Conservation (phyloP, 2,113 vertebrate species). For the Syngnathus floridae region DNA sequence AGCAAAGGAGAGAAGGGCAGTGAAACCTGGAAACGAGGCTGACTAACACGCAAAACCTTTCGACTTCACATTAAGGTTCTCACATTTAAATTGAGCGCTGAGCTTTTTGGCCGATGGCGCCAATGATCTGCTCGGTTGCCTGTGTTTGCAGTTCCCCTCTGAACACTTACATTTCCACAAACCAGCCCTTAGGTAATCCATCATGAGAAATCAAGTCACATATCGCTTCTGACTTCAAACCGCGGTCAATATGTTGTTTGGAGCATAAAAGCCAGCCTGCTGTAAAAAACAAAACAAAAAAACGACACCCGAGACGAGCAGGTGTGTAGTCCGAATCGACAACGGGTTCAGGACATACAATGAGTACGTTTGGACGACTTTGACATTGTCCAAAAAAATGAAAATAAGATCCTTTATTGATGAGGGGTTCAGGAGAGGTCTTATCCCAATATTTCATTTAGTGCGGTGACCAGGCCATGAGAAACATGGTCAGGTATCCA, state of each 20-base stretch:
- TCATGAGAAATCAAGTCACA: conserved; percentile 55
- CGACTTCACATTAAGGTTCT: conserved; percentile 34
- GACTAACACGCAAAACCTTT: conserved; percentile 6
- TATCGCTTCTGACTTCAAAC: conserved; percentile 37
- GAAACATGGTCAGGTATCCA: conserved; percentile 58
- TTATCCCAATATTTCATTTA: conserved; percentile 47
- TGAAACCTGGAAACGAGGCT: conserved; percentile 2
- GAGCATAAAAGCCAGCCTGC: conserved; percentile 8
- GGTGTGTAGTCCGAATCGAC: neutral
- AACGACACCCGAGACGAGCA: no score
- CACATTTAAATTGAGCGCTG: conserved; percentile 43
- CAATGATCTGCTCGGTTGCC: conserved; percentile 55
- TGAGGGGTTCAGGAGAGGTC: conserved; percentile 7
- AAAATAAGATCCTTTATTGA: conserved; percentile 12
- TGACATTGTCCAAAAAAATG: conserved; percentile 4
- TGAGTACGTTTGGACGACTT: neutral
- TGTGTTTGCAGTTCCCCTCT: conserved; percentile 36
- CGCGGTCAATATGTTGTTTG: conserved; percentile 23
- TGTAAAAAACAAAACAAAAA: neutral
- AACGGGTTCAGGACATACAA: neutral
- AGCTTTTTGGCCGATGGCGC: conserved; percentile 39
- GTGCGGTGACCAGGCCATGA: conserved; percentile 49
- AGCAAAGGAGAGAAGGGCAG: neutral
- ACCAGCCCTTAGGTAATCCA: conserved; percentile 40
- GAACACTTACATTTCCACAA: conserved; percentile 45